Conservation (phyloP, 2,888 invertebrate species). For the Parthenolecanium corni region DNA sequence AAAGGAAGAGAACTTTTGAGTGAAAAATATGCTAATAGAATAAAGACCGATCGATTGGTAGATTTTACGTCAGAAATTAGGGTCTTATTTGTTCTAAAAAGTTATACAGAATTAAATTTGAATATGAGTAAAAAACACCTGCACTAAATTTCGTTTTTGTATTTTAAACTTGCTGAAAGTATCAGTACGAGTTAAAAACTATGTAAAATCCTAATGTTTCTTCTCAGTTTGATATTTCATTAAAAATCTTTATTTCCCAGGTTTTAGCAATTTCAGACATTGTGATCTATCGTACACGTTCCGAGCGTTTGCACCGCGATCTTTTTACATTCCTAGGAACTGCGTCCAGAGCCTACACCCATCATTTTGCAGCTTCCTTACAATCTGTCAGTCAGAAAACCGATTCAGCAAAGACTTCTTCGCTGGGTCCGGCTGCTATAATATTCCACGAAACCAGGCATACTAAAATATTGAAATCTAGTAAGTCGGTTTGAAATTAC, state of each 20-base stretch:
- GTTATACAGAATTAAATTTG: too few relatives aligned
- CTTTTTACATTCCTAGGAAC: slow-evolving; percentile 65
- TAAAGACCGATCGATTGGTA: too few relatives aligned
- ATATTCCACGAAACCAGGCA: slow-evolving; percentile 69
- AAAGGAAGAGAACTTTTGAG: too few relatives aligned
- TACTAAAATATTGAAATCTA: slow-evolving; percentile 51
- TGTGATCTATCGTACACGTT: slow-evolving; percentile 61
- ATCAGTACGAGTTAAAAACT: too few relatives aligned
- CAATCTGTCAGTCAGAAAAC: slow-evolving; percentile 36
- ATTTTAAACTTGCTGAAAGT: too few relatives aligned
- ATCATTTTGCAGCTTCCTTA: slow-evolving; percentile 55
- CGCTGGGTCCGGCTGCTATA: slow-evolving; percentile 60
- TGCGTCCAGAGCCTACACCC: slow-evolving; percentile 60
- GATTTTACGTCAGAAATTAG: too few relatives aligned
- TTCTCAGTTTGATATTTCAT: too few relatives aligned
- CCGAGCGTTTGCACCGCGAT: slow-evolving; percentile 62
- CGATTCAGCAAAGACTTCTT: slow-evolving; percentile 41
- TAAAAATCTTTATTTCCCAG: slow-evolving; percentile 37
- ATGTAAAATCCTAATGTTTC: too few relatives aligned
- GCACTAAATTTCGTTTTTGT: too few relatives aligned
- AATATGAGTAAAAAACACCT: too few relatives aligned
- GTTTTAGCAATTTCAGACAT: slow-evolving; percentile 71
- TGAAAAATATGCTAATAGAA: too few relatives aligned
- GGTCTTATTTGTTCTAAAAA: too few relatives aligned
- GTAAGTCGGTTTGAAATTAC: slow-evolving; percentile 37